These are phyloP conservation scores for Acanthosepion pharaonis DNA, from an alignment of 2,888 invertebrate species.

Conservation along the genomic window DNA sequence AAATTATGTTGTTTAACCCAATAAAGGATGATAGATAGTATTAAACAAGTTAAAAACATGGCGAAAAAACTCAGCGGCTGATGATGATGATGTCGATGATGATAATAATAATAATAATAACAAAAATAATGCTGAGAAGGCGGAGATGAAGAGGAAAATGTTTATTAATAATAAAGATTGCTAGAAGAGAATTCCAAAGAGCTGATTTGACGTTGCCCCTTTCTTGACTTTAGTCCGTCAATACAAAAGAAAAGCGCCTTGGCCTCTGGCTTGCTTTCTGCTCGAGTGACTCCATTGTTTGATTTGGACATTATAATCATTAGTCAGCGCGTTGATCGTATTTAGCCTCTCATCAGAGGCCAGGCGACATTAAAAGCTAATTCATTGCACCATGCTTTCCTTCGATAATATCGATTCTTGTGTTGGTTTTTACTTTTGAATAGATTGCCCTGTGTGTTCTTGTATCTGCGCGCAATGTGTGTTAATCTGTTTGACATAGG, in stretches of 20 bases:
- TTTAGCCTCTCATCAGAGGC: constrained; percentile 33
- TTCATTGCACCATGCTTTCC: neutral
- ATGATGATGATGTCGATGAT: too few species aligned
- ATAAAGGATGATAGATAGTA: too few species aligned
- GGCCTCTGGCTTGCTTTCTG: neutral
- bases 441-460: neutral
- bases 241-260: neutral
- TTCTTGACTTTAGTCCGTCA: neutral
- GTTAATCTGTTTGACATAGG: neutral
- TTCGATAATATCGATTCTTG: constrained; percentile 23
- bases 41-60: too few species aligned
- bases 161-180: neutral
- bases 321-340: neutral
- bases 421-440: neutral
- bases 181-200: neutral
- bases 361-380: constrained; percentile 33
- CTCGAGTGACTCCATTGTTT: neutral
- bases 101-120: too few species aligned
- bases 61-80: too few species aligned
- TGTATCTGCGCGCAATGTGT: neutral
- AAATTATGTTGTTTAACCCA: too few species aligned
- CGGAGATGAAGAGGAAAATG: neutral
- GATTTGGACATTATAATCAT: neutral
- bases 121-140: neutral
- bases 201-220: neutral